Conservation (phyloP, 53 echinoderm and acorn worm species). For the Stichopus horrens region DNA sequence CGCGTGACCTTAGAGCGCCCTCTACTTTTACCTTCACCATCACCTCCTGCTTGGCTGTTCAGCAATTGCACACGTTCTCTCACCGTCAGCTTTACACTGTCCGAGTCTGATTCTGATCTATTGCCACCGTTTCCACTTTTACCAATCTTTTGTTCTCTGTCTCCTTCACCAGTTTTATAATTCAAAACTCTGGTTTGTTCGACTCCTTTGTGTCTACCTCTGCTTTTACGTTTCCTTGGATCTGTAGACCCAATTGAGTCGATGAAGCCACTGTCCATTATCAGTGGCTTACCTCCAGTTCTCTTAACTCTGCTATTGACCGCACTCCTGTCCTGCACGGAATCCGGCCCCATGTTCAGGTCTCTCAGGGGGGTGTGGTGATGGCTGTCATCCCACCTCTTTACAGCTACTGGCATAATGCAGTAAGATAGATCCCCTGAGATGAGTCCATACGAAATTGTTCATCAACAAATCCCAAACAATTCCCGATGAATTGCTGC, state of each 20-base stretch:
- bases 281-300: background rate
- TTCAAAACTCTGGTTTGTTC: slow-evolving; percentile 2
- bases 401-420: slow-evolving; percentile 27
- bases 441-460: too few relatives aligned
- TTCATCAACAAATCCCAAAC: too few relatives aligned
- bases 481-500: too few relatives aligned
- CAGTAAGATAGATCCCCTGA: background rate
- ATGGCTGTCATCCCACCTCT: background rate
- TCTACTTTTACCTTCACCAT: background rate
- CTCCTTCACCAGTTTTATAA: slow-evolving; percentile 2
- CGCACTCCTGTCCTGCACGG: background rate
- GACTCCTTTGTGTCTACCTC: background rate
- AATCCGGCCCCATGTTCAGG: slow-evolving; percentile 12
- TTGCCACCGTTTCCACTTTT: background rate
- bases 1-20: slow-evolving; percentile 7
- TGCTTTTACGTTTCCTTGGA: slow-evolving; percentile 19
- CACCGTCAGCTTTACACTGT: slow-evolving; percentile 8
- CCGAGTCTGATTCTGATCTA: slow-evolving; percentile 1
- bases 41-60: background rate
- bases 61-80: slow-evolving; percentile 36
- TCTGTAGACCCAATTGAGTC: background rate
- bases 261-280: background rate
- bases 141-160: background rate
- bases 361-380: background rate
- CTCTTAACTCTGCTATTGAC: background rate